Evolutionary conservation across 2,113 vertebrate genomes (phyloP), one percentile per base, ranked within the genome.

Genomic region (Xerus inauris): DNA sequence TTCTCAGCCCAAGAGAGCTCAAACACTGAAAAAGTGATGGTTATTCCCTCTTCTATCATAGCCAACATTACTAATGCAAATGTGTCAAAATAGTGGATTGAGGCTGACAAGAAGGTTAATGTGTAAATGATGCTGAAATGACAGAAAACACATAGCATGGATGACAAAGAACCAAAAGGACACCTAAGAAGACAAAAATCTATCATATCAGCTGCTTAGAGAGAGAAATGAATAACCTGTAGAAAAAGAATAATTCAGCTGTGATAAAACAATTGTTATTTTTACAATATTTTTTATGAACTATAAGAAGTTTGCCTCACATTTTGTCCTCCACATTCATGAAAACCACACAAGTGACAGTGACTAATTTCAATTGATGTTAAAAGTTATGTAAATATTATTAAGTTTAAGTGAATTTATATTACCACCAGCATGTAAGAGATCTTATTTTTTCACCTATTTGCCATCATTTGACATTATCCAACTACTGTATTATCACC

Each of bases 71-170:
- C 65, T 96, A 92, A 96, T 82, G 47, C 38, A 85, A 89, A 76
- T 77, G 13, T 94, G 88, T 94, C 88, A 92, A 72, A 97, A 91
- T n/a, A 65, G 51, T 81, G n/a, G 47, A 45, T 59, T 85, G 85
- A 67, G 40, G 16, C 72, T 96, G 87, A 72, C 59, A 85, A n/a
- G 35, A 14, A 87, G 26, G 93, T 96, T 96, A 92, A 87, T 75
- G 81, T 47, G 17, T 72, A 92, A 94, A 77, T 96, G 91, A 96
- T 42, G 51, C 49, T 81, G 64, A 96, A 94, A 91, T 81, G 88
- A 87, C 57, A 87, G 51, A 87, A 94, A 92, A 87, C 87, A 76
- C 24, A 81, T 69, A 28, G 12, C 20, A 12, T 81, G n/a, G 94
- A 92, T 85, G 45, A 75, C 67, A 92, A 76, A 90, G 75, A 26